Percentiles rank a stretch among this genome's conserved stretches.
Evolutionary conservation across 1,140 invertebrate genomes (phyloP).

Genomic region (Pentalonia nigronervosa): DNA sequence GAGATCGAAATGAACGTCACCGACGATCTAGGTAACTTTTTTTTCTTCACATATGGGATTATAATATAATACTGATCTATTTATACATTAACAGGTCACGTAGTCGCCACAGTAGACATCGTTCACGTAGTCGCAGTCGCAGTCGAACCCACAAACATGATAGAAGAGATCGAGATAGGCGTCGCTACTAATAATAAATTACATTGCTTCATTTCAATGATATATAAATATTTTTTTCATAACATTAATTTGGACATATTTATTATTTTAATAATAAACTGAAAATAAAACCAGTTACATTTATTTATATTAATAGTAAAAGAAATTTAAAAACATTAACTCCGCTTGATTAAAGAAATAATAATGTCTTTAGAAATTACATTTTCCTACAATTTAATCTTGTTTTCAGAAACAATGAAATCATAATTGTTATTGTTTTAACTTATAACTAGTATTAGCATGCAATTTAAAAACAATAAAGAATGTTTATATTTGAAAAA

Average conservation of each 20-base stretch:
- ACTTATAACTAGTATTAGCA: slow-evolving; percentile 15
- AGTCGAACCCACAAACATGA: slow-evolving; percentile 54
- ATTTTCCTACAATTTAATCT: slow-evolving; percentile 5
- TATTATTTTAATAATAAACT: not conserved
- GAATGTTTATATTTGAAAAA: slow-evolving; percentile 5
- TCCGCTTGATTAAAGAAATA: not conserved
- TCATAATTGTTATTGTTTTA: not conserved
- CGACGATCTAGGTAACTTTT: slow-evolving; percentile 58
- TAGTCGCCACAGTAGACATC: slow-evolving; percentile 49
- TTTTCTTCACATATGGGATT: slow-evolving; percentile 58
- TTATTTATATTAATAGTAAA: not conserved
- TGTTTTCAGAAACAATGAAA: slow-evolving; percentile 6
- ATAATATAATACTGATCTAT: not conserved
- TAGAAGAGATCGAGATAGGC: slow-evolving; percentile 49
- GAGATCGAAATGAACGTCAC: slow-evolving; percentile 29
- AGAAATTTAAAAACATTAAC: slow-evolving; percentile 17
- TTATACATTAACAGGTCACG: slow-evolving; percentile 62
- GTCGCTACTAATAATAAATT: slow-evolving; percentile 28
- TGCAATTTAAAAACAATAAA: not conserved
- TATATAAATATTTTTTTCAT: not conserved
- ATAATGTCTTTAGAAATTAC: slow-evolving; percentile 2
- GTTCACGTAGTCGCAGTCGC: slow-evolving; percentile 55
- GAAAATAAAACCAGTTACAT: not conserved
- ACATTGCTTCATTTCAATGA: not conserved
- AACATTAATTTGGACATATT: not conserved